Conservation (phyloP, 2,888 invertebrate genomes). For the Cheilosia scutellata region DNA sequence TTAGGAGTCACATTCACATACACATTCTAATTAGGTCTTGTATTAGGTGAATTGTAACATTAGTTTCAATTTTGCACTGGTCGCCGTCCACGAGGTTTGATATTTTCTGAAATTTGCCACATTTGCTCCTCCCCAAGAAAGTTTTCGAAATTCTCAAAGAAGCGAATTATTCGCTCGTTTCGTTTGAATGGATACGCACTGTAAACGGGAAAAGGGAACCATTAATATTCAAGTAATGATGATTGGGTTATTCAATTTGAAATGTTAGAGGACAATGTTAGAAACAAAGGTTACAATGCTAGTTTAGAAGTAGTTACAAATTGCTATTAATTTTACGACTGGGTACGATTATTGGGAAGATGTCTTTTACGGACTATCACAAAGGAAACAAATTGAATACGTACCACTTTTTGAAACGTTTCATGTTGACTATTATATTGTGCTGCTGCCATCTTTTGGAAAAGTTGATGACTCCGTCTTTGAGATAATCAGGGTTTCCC, state of each 20-base stretch:
- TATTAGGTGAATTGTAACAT: conserved; percentile 22
- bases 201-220: conserved; percentile 62
- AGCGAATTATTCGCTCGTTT: conserved; percentile 96
- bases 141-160: conserved; percentile 98
- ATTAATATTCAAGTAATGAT: too few relatives aligned
- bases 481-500: conserved; percentile 95
- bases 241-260: too few relatives aligned
- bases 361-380: too few relatives aligned
- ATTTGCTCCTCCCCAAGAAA: conserved; percentile 98
- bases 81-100: conserved; percentile 89
- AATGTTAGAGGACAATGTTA: not conserved
- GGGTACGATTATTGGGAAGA: too few relatives aligned
- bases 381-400: conserved; percentile 80
- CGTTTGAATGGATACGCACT: conserved; percentile 97
- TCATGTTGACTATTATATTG: conserved; percentile 99
- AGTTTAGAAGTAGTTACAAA: not conserved
- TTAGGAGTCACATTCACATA: conserved; percentile 44
- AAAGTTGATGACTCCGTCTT: conserved; percentile 96
- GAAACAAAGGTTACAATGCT: too few relatives aligned
- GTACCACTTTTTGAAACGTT: conserved; percentile 98
- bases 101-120: conserved; percentile 99
- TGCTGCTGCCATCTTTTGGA: conserved; percentile 99
- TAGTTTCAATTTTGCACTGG: conserved; percentile 80
- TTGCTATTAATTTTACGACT: too few relatives aligned
- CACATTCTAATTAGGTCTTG: conserved; percentile 25